Evolutionary conservation across 2,797 vertebrate genomes (phyloP).

Genomic region (Halcyon chelicuti): DNA sequence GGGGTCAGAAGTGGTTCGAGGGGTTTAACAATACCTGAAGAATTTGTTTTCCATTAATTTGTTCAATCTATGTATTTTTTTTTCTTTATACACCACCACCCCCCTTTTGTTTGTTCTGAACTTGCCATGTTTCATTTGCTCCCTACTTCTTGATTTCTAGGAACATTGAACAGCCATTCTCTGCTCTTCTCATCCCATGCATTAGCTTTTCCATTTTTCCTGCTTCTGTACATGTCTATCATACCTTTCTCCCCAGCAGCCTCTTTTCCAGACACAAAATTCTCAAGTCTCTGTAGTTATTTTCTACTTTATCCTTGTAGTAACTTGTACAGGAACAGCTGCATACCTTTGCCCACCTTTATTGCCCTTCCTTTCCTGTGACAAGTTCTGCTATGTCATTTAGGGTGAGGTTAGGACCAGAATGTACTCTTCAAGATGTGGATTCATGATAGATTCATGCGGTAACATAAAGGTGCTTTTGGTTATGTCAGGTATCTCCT

Average conservation of each 20-base stretch:
- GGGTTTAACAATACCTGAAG: not conserved
- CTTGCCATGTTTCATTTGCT: not conserved
- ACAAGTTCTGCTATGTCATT: not conserved
- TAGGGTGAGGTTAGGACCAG: not conserved
- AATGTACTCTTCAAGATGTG: not conserved
- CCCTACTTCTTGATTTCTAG: not conserved
- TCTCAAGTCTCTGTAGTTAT: not conserved
- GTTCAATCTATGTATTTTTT: not conserved
- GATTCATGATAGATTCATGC: accelerated
- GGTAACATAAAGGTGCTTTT: not conserved
- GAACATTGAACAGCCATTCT: not conserved
- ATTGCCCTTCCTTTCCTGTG: not conserved
- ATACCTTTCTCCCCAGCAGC: not conserved
- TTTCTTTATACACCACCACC: not conserved
- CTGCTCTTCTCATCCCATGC: not conserved
- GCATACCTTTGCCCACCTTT: not conserved
- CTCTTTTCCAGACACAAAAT: not conserved
- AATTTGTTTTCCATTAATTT: not conserved
- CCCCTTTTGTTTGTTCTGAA: not conserved
- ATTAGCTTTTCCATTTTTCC: not conserved
- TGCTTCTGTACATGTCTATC: not conserved
- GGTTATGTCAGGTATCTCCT: not conserved
- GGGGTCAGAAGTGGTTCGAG: not conserved
- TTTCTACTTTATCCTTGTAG: not conserved
- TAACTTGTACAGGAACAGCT: not conserved